phyloP scores from a whole-genome alignment of 2,797 vertebrate genomes.

The Euthynnus affinis region DNA sequence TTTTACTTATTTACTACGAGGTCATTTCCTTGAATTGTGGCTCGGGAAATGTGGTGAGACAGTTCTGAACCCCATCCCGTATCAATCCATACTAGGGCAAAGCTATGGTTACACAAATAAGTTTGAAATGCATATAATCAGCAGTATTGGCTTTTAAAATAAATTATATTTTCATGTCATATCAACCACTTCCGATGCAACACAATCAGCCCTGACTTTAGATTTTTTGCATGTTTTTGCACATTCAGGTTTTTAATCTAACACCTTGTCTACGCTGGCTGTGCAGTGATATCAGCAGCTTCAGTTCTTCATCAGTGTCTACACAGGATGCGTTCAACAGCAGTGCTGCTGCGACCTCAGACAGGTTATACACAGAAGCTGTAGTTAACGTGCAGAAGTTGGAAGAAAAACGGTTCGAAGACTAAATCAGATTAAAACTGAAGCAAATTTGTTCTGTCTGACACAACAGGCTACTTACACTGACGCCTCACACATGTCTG shows the following conservation, averaged over 20 bases:
- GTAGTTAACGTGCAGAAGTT: constrained; percentile 8
- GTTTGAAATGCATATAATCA: not conserved
- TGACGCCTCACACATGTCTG: not conserved
- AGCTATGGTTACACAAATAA: constrained; percentile 1
- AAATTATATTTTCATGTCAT: not conserved
- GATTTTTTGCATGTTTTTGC: constrained; percentile 22
- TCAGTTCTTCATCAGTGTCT: not conserved
- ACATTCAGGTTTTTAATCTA: constrained; percentile 1
- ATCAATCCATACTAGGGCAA: not conserved
- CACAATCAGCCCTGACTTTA: not conserved
- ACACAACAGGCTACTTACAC: not conserved
- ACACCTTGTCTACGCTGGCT: not conserved
- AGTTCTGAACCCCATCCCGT: not conserved
- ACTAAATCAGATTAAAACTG: not conserved
- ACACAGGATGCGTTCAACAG: constrained; percentile 1
- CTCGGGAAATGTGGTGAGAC: constrained; percentile 15
- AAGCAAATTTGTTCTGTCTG: not conserved
- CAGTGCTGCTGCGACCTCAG: not conserved
- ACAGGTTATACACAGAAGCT: constrained; percentile 5
- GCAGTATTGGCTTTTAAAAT: constrained; percentile 7
- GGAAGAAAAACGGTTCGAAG: not conserved
- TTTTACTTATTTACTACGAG: constrained; percentile 40
- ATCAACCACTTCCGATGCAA: not conserved
- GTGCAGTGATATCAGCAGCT: not conserved
- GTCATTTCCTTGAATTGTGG: not conserved